Conservation (phyloP, 1,140 invertebrate species). For the Drosophila lowei region DNA sequence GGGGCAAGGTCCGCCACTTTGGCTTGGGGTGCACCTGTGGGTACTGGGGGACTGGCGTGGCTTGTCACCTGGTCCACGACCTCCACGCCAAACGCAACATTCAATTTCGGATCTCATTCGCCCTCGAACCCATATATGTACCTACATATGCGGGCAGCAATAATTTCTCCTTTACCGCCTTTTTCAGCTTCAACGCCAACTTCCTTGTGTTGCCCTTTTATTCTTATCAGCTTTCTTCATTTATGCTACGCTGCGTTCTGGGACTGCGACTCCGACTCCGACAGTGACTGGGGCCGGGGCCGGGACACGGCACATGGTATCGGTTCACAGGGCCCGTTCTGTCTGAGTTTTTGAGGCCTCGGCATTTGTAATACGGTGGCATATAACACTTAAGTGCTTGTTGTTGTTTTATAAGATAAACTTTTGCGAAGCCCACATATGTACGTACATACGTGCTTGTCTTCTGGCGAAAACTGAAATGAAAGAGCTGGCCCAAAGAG, state of each 20-base stretch:
- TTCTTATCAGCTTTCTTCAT: constrained; percentile 80
- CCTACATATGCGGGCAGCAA: constrained; percentile 61
- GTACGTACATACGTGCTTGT: too few species aligned
- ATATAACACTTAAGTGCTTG: constrained; percentile 81
- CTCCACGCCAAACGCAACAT: constrained; percentile 56
- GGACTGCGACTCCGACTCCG: constrained; percentile 5
- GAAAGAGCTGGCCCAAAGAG: constrained; percentile 17
- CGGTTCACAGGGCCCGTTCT: too few species aligned
- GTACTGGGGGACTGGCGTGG: constrained; percentile 31
- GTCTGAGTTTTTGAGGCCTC: constrained; percentile 24
- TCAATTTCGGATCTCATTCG: constrained; percentile 67
- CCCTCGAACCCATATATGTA: constrained; percentile 48
- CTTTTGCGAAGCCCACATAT: constrained; percentile 61
- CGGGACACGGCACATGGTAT: too few species aligned
- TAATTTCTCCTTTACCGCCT: constrained; percentile 42
- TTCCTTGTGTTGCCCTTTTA: constrained; percentile 42
- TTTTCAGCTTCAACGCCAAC: too few species aligned
- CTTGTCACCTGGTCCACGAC: constrained; percentile 63
- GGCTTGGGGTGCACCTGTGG: constrained; percentile 61
- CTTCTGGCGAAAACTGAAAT: constrained; percentile 25
- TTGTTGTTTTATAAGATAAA: constrained; percentile 82
- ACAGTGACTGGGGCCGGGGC: too few species aligned
- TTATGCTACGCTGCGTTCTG: constrained; percentile 75
- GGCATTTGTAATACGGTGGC: constrained; percentile 77
- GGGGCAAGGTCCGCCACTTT: constrained; percentile 14